phyloP scores from a whole-genome alignment of 1,140 invertebrate genomes.

The Helicorthomorpha holstii region DNA sequence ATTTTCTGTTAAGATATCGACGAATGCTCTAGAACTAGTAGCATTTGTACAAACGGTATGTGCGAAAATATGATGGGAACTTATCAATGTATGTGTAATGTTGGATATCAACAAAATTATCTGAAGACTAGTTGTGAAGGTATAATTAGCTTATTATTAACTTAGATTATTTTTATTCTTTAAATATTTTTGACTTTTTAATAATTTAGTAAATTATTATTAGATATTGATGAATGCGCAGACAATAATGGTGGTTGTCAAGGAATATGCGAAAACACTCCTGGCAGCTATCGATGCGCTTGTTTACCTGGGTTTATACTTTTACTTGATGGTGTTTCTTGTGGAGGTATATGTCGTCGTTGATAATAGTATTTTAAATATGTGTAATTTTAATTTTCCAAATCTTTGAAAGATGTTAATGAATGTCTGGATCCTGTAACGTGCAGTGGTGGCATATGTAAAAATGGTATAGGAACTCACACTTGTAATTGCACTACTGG shows the following conservation, averaged over 20 bases:
- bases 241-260: conserved; percentile 44
- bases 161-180: conserved; percentile 8
- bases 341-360: conserved; percentile 11
- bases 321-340: conserved; percentile 26
- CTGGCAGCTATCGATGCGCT: conserved; percentile 29
- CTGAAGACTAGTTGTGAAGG: conserved; percentile 42
- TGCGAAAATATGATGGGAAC: conserved; percentile 75
- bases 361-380: not conserved
- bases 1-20: conserved; percentile 31
- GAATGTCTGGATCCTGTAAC: conserved; percentile 61
- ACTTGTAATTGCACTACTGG: conserved; percentile 59
- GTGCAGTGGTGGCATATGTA: conserved; percentile 67
- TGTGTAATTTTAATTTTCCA: not conserved
- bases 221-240: conserved; percentile 46
- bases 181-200: conserved; percentile 15
- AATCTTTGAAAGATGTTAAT: conserved; percentile 32
- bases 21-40: conserved; percentile 56
- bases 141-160: conserved; percentile 11
- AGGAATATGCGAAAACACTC: conserved; percentile 39
- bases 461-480: conserved; percentile 56
- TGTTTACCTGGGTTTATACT: conserved; percentile 25
- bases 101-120: conserved; percentile 50
- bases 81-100: conserved; percentile 70
- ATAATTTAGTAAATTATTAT: conserved; percentile 7
- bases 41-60: conserved; percentile 65